A percentile compares a stretch with the other conserved stretches of the same genome.
These are phyloP conservation scores for Nycticryphes semicollaris DNA, from an alignment of 2,113 vertebrate species.

Conservation along the genomic window DNA sequence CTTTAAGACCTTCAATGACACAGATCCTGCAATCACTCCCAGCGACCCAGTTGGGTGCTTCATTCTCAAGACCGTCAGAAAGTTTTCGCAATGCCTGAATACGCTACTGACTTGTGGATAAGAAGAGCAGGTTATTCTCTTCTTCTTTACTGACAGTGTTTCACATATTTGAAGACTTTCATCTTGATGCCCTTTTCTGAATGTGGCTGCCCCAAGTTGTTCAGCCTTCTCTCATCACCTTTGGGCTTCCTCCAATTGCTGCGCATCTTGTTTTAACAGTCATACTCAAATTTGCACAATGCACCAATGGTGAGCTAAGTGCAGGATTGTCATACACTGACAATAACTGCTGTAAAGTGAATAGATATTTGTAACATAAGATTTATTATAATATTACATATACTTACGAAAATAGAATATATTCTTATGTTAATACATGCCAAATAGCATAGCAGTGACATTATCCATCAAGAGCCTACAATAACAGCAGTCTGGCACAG, in stretches of 20 bases:
- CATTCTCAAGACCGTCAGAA: accelerated
- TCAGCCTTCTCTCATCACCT: not conserved
- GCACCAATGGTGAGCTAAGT: not conserved
- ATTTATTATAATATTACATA: not conserved
- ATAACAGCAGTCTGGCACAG: not conserved
- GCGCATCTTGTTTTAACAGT: not conserved
- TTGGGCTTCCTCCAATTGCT: not conserved
- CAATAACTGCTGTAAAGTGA: not conserved
- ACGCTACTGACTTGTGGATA: not conserved
- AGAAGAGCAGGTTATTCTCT: not conserved
- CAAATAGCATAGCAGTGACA: not conserved
- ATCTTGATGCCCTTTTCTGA: not conserved
- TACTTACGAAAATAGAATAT: not conserved
- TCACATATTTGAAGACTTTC: not conserved
- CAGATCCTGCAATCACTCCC: not conserved
- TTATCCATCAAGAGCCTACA: not conserved
- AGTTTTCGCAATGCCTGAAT: not conserved
- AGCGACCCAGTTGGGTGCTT: not conserved
- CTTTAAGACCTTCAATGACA: not conserved
- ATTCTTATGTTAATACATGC: not conserved
- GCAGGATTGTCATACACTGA: not conserved
- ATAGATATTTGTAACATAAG: not conserved
- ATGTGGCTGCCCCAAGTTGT: not conserved
- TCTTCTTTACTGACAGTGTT: not conserved
- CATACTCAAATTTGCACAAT: not conserved